Conservation (phyloP, 2,113 vertebrate species). For the Emydura subglobosa region DNA sequence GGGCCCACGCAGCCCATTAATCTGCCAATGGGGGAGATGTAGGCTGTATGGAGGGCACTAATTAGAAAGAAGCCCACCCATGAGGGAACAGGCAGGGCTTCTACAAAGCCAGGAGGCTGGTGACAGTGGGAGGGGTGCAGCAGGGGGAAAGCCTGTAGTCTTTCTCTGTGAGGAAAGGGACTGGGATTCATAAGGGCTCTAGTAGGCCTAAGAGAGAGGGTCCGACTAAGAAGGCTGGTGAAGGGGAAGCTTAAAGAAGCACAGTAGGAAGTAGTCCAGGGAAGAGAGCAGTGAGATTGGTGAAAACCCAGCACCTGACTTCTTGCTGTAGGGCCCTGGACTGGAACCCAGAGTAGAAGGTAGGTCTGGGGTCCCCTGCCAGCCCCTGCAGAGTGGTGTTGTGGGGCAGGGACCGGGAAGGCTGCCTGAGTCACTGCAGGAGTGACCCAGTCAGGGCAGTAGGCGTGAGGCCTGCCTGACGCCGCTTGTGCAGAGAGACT, state of each 20-base stretch:
- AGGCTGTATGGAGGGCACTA: no score
- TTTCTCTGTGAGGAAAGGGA: neutral
- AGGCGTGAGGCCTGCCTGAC: neutral
- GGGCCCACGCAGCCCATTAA: no score
- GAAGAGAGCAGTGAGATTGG: neutral
- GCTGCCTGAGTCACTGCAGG: neutral
- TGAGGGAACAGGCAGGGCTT: no score
- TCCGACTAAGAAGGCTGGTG: no score
- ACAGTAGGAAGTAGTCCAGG: neutral
- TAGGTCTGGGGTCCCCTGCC: no score
- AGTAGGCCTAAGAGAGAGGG: neutral
- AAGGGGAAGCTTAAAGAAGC: neutral
- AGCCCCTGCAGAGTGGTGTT: no score
- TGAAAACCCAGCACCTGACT: neutral
- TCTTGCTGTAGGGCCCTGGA: no score
- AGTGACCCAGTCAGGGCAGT: neutral
- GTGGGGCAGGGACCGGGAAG: neutral
- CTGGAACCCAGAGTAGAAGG: neutral
- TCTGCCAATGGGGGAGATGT: no score
- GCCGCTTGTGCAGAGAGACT: no score
- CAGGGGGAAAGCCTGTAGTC: neutral
- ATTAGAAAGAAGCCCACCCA: no score
- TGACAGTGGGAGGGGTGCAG: no score
- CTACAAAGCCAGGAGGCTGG: no score
- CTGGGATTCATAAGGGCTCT: neutral